Conservation (phyloP, 2,888 invertebrate species). For the Himalopsyche anomala region DNA sequence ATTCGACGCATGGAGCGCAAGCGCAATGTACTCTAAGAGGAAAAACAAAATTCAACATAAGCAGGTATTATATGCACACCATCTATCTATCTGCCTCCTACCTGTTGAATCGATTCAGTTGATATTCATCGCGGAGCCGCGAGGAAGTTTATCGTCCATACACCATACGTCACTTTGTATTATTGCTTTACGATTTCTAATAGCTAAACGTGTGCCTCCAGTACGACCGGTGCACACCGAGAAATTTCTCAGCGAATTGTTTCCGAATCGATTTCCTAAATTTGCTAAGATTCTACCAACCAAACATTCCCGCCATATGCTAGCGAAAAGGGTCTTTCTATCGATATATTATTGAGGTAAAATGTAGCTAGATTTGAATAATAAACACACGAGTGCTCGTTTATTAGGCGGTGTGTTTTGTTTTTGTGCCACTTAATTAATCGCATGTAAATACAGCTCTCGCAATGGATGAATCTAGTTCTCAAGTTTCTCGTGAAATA, state of each 20-base stretch:
- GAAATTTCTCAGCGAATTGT: not conserved
- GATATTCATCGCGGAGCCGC: not conserved
- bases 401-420: conserved; percentile 1
- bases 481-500: conserved; percentile 63
- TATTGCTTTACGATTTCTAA: conserved; percentile 27
- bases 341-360: not conserved
- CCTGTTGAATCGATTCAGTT: conserved; percentile 43
- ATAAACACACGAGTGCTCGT: not conserved
- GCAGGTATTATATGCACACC: not conserved
- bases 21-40: not conserved
- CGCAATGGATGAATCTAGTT: conserved; percentile 61
- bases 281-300: not conserved
- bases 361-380: conserved; percentile 5
- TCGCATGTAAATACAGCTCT: not conserved
- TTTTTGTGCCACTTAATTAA: conserved; percentile 19
- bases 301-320: not conserved
- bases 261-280: not conserved
- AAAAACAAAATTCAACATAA: not conserved
- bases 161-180: not conserved
- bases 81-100: conserved; percentile 13
- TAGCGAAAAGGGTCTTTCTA: not conserved
- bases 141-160: conserved; percentile 9
- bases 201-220: not conserved
- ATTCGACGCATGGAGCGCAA: conserved; percentile 17
- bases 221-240: not conserved